phyloP scores from a whole-genome alignment of 2,113 vertebrate species.

The Genyomyrus donnyi region DNA sequence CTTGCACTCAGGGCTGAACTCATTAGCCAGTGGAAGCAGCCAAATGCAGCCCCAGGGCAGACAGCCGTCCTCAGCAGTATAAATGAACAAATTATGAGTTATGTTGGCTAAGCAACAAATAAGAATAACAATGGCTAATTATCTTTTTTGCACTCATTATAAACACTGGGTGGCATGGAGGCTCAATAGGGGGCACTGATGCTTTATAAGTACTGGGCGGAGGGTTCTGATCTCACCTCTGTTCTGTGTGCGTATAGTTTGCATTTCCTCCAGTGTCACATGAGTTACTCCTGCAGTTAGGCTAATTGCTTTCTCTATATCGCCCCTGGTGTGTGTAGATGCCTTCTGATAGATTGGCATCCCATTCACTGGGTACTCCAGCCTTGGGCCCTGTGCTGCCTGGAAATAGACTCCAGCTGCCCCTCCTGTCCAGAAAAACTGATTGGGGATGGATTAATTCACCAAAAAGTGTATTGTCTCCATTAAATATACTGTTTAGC shows the following conservation, averaged over 20 bases:
- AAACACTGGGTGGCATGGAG: neutral
- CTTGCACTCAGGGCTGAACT: constrained; percentile 6
- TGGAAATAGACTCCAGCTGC: neutral
- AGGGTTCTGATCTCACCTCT: neutral
- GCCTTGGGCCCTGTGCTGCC: neutral
- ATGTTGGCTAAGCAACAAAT: neutral
- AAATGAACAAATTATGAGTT: neutral
- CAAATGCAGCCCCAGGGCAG: neutral
- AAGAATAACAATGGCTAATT: neutral
- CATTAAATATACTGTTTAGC: neutral
- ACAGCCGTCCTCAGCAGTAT: neutral
- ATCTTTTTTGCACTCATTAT: neutral
- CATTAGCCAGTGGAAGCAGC: neutral
- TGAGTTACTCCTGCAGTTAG: neutral
- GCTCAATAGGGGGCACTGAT: neutral
- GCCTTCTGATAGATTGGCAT: neutral
- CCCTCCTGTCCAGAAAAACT: neutral
- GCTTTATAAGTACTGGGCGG: neutral
- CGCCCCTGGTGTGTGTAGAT: neutral
- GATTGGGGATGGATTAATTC: neutral
- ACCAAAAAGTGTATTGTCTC: neutral
- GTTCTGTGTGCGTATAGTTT: neutral
- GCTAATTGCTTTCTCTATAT: neutral
- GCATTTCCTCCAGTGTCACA: neutral
- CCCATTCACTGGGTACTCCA: neutral